Percentiles rank a stretch among this genome's conserved stretches.
phyloP scores from a whole-genome alignment of 2,888 invertebrate genomes.

The Lithophane socia region DNA sequence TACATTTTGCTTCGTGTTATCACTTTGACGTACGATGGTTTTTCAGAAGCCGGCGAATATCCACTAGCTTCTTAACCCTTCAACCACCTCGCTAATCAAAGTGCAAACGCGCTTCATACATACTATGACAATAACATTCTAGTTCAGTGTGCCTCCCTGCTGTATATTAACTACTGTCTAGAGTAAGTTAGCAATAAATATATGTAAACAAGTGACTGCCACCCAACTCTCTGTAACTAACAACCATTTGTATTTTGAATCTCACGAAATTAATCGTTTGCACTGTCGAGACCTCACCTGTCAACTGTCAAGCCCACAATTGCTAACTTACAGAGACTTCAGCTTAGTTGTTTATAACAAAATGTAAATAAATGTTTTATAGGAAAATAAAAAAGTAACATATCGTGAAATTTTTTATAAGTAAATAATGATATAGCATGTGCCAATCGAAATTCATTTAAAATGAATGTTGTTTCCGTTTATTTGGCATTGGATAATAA shows the following conservation, averaged over 20 bases:
- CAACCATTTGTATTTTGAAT: slow-evolving; percentile 35
- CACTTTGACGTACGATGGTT: background rate
- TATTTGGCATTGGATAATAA: slow-evolving; percentile 65
- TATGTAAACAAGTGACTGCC: slow-evolving; percentile 31
- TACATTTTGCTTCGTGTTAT: slow-evolving; percentile 9
- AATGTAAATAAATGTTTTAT: slow-evolving; percentile 68
- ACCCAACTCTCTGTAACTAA: slow-evolving; percentile 14
- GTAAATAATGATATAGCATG: slow-evolving; percentile 66
- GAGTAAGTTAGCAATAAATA: slow-evolving; percentile 61
- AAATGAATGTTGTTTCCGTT: slow-evolving; percentile 66
- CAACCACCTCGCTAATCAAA: background rate
- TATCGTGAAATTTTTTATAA: slow-evolving; percentile 67
- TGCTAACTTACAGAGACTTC: slow-evolving; percentile 64
- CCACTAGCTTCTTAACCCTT: background rate
- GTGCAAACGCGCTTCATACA: background rate
- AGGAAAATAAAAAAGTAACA: slow-evolving; percentile 62
- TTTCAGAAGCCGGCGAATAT: background rate
- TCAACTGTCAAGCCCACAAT: slow-evolving; percentile 17
- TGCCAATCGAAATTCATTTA: slow-evolving; percentile 69
- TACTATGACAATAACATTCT: slow-evolving; percentile 11
- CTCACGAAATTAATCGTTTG: slow-evolving; percentile 30
- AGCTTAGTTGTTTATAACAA: slow-evolving; percentile 59
- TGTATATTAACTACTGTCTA: slow-evolving; percentile 48
- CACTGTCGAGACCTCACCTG: background rate
- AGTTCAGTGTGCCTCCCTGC: slow-evolving; percentile 36